These are phyloP conservation scores for Eupeodes luniger DNA, from an alignment of 2,888 invertebrate species.

Conservation along the genomic window DNA sequence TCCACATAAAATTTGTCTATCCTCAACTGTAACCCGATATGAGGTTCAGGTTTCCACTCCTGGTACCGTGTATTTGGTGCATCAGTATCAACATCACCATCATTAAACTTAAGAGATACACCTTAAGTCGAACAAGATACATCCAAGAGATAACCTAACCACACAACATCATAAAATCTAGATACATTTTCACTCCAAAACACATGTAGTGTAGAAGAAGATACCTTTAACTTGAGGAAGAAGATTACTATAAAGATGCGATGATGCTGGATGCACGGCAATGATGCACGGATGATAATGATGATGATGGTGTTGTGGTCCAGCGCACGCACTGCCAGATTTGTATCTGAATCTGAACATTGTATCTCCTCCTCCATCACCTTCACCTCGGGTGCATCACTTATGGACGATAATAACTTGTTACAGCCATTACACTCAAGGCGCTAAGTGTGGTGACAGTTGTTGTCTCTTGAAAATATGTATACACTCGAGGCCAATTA, in stretches of 20 bases:
- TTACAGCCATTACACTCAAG: conserved; percentile 44
- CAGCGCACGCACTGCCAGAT: conserved; percentile 19
- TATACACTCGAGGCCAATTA: conserved; percentile 21
- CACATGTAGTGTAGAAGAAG: conserved; percentile 31
- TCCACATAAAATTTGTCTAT: conserved; percentile 8
- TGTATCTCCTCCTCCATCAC: conserved; percentile 30
- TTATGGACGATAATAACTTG: conserved; percentile 40
- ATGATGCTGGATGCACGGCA: conserved; percentile 23
- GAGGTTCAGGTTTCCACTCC: conserved; percentile 50
- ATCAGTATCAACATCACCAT: conserved; percentile 6
- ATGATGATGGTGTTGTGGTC: conserved; percentile 24
- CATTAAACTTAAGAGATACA: conserved; percentile 31
- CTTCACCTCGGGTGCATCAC: conserved; percentile 43
- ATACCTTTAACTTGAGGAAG: conserved; percentile 20
- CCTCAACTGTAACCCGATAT: background rate
- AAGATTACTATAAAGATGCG: conserved; percentile 21
- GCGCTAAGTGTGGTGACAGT: conserved; percentile 51
- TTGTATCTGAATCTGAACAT: conserved; percentile 19
- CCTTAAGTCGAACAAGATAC: conserved; percentile 49
- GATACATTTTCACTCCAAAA: conserved; percentile 48
- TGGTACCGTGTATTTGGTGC: background rate
- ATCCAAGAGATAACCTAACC: conserved; percentile 44
- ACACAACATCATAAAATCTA: conserved; percentile 45
- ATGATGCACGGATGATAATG: conserved; percentile 13
- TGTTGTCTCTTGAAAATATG: conserved; percentile 29